Evolutionary conservation across 2,113 vertebrate genomes (phyloP).

Genomic region (Thermophis baileyi): DNA sequence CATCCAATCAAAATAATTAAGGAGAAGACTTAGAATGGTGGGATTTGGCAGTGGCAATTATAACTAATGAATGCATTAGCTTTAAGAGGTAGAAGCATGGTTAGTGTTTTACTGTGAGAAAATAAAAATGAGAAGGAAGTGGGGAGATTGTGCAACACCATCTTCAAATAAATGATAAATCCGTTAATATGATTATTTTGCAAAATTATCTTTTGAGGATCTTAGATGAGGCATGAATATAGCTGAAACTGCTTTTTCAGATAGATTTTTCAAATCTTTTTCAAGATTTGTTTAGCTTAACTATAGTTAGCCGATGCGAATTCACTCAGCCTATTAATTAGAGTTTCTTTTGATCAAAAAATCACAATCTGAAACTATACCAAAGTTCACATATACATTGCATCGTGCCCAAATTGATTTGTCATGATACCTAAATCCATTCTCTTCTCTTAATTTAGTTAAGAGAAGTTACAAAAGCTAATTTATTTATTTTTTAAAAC

Average conservation of each 20-base stretch:
- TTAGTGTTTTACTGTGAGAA: slow-evolving; percentile 58
- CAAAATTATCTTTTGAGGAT: slow-evolving; percentile 39
- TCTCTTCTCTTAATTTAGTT: neutral
- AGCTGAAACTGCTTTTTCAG: neutral
- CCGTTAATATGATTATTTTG: slow-evolving; percentile 43
- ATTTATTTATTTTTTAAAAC: neutral
- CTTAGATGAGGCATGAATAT: neutral
- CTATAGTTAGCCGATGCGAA: neutral
- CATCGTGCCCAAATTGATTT: neutral
- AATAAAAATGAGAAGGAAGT: slow-evolving; percentile 56
- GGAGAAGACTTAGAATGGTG: slow-evolving; percentile 69
- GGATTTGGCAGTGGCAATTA: slow-evolving; percentile 69
- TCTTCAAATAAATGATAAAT: slow-evolving; percentile 57
- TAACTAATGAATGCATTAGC: slow-evolving; percentile 76
- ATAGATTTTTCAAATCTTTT: too few relatives aligned
- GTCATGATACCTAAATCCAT: neutral
- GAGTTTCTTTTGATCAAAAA: neutral
- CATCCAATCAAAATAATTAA: slow-evolving; percentile 75
- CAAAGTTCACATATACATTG: neutral
- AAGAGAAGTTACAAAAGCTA: neutral
- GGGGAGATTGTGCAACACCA: slow-evolving; percentile 45
- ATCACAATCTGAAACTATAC: neutral
- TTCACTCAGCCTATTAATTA: neutral
- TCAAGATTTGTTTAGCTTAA: neutral
- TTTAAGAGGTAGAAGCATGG: slow-evolving; percentile 40